phyloP scores from a whole-genome alignment of 2,888 invertebrate species.

The Oscheius sp. region DNA sequence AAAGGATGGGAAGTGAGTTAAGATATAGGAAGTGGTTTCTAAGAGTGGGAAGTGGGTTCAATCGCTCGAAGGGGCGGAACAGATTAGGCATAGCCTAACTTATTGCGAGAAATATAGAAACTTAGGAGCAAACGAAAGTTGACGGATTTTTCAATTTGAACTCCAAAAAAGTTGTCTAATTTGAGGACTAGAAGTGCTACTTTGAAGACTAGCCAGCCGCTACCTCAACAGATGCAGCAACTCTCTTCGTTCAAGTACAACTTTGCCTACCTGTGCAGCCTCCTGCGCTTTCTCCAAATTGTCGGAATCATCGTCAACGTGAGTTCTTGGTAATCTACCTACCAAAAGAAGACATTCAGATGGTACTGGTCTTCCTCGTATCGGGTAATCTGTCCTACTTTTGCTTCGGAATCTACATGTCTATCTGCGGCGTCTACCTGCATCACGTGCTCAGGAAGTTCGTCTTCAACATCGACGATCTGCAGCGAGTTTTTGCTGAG shows the following conservation, averaged over 20 bases:
- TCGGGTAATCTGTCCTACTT: constrained; percentile 53
- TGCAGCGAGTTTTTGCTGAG: constrained; percentile 51
- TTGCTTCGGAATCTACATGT: constrained; percentile 48
- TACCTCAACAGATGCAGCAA: no score
- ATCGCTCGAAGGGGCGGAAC: no score
- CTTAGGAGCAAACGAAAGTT: no score
- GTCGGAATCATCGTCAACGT: constrained; percentile 14
- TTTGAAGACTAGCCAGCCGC: no score
- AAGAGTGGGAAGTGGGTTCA: no score
- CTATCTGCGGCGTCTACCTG: constrained; percentile 74
- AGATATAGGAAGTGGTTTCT: no score
- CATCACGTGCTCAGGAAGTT: constrained; percentile 82
- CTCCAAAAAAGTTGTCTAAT: no score
- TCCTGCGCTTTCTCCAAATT: constrained; percentile 24
- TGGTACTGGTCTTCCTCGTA: constrained; percentile 55
- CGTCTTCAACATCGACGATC: constrained; percentile 74
- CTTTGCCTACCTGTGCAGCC: constrained; percentile 24
- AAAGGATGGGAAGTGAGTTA: no score
- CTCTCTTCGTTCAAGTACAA: constrained; percentile 13
- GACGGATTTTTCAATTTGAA: no score
- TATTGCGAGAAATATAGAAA: no score
- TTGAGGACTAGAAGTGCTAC: no score
- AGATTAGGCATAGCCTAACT: no score
- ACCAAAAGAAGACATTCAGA: constrained; percentile 17
- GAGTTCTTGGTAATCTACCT: neutral